These are phyloP conservation scores for Limenitis camilla DNA, from an alignment of 2,888 invertebrate species.

Conservation along the genomic window DNA sequence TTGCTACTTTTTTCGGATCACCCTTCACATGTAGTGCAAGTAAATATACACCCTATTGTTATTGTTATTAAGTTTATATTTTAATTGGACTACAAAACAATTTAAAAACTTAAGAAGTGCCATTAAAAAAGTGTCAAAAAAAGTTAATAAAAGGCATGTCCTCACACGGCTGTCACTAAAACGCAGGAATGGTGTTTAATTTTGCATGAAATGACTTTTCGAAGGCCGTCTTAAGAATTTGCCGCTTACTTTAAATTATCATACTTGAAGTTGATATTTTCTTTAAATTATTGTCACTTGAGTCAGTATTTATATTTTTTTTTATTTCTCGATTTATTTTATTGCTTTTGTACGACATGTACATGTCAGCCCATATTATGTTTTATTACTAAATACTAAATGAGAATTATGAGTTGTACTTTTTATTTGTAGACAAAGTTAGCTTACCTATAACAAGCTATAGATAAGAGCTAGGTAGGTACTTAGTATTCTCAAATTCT, in stretches of 20 bases:
- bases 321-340: no score
- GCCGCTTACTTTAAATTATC: background rate
- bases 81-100: background rate
- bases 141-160: slow-evolving; percentile 16
- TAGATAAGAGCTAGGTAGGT: no score
- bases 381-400: no score
- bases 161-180: slow-evolving; percentile 16
- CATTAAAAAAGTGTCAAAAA: slow-evolving; percentile 19
- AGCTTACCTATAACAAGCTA: no score
- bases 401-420: no score
- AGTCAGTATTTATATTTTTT: background rate
- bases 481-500: no score
- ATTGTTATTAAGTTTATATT: background rate
- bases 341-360: no score
- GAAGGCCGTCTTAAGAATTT: slow-evolving; percentile 22
- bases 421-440: no score
- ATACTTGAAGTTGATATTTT: background rate
- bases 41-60: background rate
- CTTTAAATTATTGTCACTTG: background rate
- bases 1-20: slow-evolving; percentile 13
- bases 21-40: background rate
- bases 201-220: slow-evolving; percentile 64
- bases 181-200: slow-evolving; percentile 42
- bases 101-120: background rate
- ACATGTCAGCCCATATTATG: no score